phyloP scores from a whole-genome alignment of 2,113 vertebrate genomes.

The Oreochromis tanganicae region DNA sequence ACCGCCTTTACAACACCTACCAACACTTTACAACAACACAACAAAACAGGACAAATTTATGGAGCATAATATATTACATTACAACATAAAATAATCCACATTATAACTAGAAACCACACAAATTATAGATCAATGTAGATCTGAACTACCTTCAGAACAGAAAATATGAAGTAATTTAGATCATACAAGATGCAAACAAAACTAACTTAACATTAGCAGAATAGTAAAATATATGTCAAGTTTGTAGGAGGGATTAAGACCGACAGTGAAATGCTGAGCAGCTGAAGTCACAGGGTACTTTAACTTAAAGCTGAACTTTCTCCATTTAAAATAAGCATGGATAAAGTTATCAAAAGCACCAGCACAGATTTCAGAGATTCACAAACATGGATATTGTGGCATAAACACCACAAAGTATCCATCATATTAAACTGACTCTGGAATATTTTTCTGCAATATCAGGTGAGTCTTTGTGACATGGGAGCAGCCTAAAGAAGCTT shows the following conservation, averaged over 20 bases:
- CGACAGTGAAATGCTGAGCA: accelerated
- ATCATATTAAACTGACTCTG: neutral
- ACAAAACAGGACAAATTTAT: no score
- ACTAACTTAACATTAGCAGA: accelerated
- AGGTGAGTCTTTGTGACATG: accelerated
- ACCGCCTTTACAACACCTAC: no score
- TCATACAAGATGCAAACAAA: neutral
- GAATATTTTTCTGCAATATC: accelerated
- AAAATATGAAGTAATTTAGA: accelerated
- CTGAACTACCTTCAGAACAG: accelerated
- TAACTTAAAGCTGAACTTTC: neutral
- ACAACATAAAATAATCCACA: no score
- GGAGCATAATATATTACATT: no score
- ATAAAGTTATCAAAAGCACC: neutral
- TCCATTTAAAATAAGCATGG: neutral
- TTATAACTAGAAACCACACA: no score
- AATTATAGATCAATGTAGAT: no score
- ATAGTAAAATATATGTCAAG: accelerated
- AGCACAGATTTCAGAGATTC: accelerated
- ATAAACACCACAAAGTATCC: neutral
- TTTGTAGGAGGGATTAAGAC: accelerated
- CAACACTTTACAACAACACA: no score
- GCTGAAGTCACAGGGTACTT: neutral
- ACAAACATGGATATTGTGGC: neutral
- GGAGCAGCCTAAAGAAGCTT: neutral